These are phyloP conservation scores for Pseudococcus viburni DNA, from an alignment of 2,888 invertebrate genomes.

Conservation along the genomic window DNA sequence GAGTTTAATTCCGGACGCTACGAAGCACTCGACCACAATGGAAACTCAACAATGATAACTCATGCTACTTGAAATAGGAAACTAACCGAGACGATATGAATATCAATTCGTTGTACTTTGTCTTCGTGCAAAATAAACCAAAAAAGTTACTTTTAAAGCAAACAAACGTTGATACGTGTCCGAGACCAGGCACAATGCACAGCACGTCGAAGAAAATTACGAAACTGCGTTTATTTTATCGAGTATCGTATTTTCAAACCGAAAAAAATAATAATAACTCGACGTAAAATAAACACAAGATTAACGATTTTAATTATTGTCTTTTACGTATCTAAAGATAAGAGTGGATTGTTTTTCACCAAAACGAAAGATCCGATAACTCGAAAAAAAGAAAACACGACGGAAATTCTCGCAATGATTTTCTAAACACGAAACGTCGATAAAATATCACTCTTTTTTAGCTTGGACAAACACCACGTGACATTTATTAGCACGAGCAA, in stretches of 20 bases:
- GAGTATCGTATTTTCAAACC: neutral
- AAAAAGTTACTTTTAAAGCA: neutral
- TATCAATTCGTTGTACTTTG: slow-evolving; percentile 21
- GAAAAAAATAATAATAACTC: slow-evolving; percentile 9
- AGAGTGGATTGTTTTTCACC: slow-evolving; percentile 35
- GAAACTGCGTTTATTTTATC: neutral
- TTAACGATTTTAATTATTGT: neutral
- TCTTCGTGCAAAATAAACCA: neutral
- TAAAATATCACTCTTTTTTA: neutral
- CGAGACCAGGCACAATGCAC: neutral
- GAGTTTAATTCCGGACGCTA: neutral
- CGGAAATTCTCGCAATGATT: neutral
- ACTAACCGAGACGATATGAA: slow-evolving; percentile 4
- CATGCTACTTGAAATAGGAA: neutral
- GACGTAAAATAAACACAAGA: neutral
- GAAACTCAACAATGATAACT: neutral
- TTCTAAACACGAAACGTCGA: neutral
- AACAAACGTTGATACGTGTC: neutral
- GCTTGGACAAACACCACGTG: neutral
- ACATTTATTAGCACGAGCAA: neutral
- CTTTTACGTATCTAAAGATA: slow-evolving; percentile 6
- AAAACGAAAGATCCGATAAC: neutral
- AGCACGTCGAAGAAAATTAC: neutral
- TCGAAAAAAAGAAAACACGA: neutral
- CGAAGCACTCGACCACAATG: neutral